Base-by-base conservation (phyloP, 2,113 vertebrate species). In the Haliaeetus leucogaster region DNA sequence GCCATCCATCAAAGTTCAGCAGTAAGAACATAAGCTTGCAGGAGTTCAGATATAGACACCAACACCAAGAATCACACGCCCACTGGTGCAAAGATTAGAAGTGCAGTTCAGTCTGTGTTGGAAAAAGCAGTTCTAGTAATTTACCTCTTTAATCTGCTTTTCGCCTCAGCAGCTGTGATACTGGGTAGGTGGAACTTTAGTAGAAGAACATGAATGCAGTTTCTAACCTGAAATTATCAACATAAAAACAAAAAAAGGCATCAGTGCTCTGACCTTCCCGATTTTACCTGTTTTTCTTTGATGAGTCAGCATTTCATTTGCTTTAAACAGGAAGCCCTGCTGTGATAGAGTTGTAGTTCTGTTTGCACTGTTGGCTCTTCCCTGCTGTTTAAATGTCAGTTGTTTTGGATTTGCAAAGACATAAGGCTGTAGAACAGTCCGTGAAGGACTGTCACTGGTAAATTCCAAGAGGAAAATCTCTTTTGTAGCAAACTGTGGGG, bases 301-400 rank as follows among this genome's bases (percentile, higher is more conserved):
- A 48, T 1, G 0, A 87, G 34, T 36, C 48, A 92, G 81, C 62
- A 66, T 93, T 72, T 86, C 22, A 65, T 68, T 86, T 89, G 32
- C 56, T 74, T 95, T 83, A 63, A 93, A 80, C 50, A 68, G 68
- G 53, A 52, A 91, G 32, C 47, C 47, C 89, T 40, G 42, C 77
- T 94, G 87, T 36, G 84, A 66, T 36, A 48, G 45, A 67, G 20
- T 4, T 87, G 58, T 88, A 77, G 62, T 30, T 72, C 32, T 94
- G 3, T 76, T 81, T 96, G 76, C 82, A 78, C 34, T 83, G 30
- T 42, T 83, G 73, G 42, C 34, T 84, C 29, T 88, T 93, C 30
- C 59, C 93, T 62, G 65, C 58, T 94, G 58, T 53, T 97, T 81
- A 87, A 73, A 94, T 93, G 92, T 85, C 91, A 92, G 50, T 82